Conservation (phyloP, 2,888 invertebrate species). For the Kuschelorhynchus macadamiae region DNA sequence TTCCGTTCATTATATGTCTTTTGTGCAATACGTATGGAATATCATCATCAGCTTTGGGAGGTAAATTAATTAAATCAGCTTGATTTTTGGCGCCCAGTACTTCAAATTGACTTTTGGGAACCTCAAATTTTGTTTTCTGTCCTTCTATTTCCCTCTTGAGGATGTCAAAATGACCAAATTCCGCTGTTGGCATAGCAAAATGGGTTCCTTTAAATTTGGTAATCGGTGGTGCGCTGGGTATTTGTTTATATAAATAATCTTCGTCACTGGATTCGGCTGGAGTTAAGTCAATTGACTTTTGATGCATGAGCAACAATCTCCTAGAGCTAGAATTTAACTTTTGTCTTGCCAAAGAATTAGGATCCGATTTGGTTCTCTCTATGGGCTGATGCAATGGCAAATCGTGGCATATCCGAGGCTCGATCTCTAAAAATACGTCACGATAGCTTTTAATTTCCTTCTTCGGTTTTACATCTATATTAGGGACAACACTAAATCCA, state of each 20-base stretch:
- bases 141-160: conserved; percentile 70
- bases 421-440: conserved; percentile 74
- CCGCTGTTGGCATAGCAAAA: conserved; percentile 68
- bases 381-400: conserved; percentile 77
- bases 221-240: conserved; percentile 80
- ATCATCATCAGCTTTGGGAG: conserved; percentile 79
- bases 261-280: conserved; percentile 90
- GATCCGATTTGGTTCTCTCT: conserved; percentile 89
- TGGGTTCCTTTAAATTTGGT: conserved; percentile 72
- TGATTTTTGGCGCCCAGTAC: conserved; percentile 71
- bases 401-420: conserved; percentile 73
- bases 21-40: conserved; percentile 90
- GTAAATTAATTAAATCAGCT: conserved; percentile 67
- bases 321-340: conserved; percentile 81
- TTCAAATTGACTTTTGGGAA: conserved; percentile 81
- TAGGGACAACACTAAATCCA: conserved; percentile 63
- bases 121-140: conserved; percentile 77
- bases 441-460: conserved; percentile 63
- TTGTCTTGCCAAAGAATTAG: conserved; percentile 82
- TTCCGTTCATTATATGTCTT: conserved; percentile 88
- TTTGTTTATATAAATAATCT: conserved; percentile 83
- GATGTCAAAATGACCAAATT: conserved; percentile 77
- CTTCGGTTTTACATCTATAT: conserved; percentile 58
- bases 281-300: conserved; percentile 87
- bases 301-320: conserved; percentile 86